These are phyloP conservation scores for Drosophila longiperda DNA, from an alignment of 2,888 invertebrate genomes.

Conservation along the genomic window DNA sequence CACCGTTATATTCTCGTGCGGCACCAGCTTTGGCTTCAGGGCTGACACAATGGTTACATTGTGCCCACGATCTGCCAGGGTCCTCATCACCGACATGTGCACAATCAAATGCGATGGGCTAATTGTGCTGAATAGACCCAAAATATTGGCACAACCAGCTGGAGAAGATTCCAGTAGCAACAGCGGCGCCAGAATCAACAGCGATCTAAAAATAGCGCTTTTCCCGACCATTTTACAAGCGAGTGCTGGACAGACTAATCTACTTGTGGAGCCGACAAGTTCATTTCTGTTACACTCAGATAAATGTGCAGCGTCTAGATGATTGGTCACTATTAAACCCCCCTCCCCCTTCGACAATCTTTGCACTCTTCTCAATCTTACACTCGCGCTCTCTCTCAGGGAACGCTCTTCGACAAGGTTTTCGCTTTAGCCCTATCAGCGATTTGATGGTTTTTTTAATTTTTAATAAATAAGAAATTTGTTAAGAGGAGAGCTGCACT, in stretches of 20 bases:
- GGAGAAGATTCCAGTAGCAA: neutral
- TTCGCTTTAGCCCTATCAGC: too few relatives aligned
- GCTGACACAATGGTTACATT: conserved; percentile 77
- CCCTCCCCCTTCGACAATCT: neutral
- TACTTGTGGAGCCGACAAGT: neutral
- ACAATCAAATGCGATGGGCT: conserved; percentile 81
- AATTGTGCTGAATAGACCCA: conserved; percentile 76
- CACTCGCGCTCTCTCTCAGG: neutral
- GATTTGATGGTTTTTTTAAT: too few relatives aligned
- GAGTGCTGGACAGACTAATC: conserved; percentile 24
- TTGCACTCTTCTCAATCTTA: neutral
- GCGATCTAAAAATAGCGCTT: neutral
- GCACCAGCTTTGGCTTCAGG: conserved; percentile 50
- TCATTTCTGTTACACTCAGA: neutral
- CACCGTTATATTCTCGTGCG: conserved; percentile 67
- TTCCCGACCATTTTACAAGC: conserved; percentile 10
- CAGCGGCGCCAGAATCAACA: conserved; percentile 26
- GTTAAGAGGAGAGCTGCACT: neutral
- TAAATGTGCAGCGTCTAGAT: conserved; percentile 5
- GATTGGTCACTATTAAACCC: neutral
- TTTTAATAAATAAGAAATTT: neutral
- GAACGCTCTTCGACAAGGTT: neutral
- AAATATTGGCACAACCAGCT: conserved; percentile 66
- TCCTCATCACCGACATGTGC: conserved; percentile 74
- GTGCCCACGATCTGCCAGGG: conserved; percentile 78